These are phyloP conservation scores for Dendropsophus ebraccatus DNA, from an alignment of 2,113 vertebrate species.

Conservation along the genomic window DNA sequence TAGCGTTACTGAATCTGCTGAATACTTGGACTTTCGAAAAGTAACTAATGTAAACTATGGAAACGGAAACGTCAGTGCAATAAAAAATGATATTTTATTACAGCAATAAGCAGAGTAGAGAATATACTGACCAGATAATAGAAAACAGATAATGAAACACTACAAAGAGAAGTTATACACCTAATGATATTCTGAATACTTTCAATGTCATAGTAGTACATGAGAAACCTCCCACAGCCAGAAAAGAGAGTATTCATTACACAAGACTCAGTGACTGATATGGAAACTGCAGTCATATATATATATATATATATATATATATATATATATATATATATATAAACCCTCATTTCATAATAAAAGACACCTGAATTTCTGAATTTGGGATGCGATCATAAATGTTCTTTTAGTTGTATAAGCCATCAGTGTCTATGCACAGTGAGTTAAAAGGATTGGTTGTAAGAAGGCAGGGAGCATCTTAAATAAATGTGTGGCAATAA, in stretches of 20 bases:
- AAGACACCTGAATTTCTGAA: conserved; percentile 82
- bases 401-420: conserved; percentile 84
- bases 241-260: not conserved
- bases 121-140: not conserved
- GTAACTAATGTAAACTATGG: not conserved
- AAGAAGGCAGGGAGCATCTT: conserved; percentile 78
- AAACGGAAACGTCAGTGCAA: conserved; percentile 1
- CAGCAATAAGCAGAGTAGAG: too few species aligned
- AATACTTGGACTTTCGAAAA: not conserved
- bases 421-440: conserved; percentile 92
- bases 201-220: not conserved
- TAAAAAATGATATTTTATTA: not conserved
- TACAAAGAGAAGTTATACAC: not conserved
- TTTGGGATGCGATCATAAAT: conserved; percentile 88
- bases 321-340: not conserved
- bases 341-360: conserved; percentile 74
- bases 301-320: not conserved
- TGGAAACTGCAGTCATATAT: not conserved
- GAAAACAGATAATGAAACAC: not conserved
- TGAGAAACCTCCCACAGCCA: not conserved
- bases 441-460: conserved; percentile 86
- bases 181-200: not conserved
- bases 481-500: conserved; percentile 69
- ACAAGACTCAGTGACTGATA: not conserved
- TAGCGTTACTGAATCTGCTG: not conserved